Percentiles rank a stretch among this genome's conserved stretches.
Evolutionary conservation across 2,113 vertebrate genomes (phyloP).

Genomic region (Syrrhaptes paradoxus): DNA sequence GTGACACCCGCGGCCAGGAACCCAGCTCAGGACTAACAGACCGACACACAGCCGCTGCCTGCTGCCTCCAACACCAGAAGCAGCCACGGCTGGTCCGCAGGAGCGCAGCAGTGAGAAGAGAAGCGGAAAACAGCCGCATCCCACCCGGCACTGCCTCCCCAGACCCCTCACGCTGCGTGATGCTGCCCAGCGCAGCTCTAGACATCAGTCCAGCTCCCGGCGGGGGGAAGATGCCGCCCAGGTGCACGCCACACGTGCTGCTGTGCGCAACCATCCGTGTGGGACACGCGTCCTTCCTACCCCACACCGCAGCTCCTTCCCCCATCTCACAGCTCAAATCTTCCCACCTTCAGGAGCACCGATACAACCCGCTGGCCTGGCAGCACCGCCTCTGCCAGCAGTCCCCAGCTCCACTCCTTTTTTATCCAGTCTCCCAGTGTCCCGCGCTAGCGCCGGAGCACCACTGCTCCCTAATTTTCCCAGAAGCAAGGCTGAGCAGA

Average conservation of each 20-base stretch:
- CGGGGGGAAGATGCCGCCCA: not conserved
- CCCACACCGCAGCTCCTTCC: not conserved
- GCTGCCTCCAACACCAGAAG: not conserved
- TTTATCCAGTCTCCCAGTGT: not conserved
- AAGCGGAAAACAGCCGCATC: not conserved
- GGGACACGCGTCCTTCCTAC: not conserved
- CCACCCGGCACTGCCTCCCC: not conserved
- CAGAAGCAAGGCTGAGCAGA: not conserved
- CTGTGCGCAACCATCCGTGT: too few species aligned
- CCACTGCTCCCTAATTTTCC: not conserved
- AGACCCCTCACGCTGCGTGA: not conserved
- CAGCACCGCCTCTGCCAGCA: not conserved
- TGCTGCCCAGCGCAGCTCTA: not conserved
- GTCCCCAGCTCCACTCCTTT: not conserved
- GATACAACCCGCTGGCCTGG: not conserved
- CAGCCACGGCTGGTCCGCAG: not conserved
- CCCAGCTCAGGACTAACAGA: not conserved
- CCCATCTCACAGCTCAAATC: not conserved
- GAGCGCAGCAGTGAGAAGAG: not conserved
- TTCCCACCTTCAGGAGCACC: not conserved
- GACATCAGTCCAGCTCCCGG: not conserved
- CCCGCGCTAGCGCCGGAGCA: not conserved
- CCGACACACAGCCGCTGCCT: not conserved
- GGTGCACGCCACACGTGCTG: rapidly evolving
- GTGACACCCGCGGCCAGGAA: not conserved